Percentiles rank a stretch among this genome's conserved stretches.
phyloP scores from a whole-genome alignment of 64 coral and sea anemone genomes.

The Montipora efflorescens region DNA sequence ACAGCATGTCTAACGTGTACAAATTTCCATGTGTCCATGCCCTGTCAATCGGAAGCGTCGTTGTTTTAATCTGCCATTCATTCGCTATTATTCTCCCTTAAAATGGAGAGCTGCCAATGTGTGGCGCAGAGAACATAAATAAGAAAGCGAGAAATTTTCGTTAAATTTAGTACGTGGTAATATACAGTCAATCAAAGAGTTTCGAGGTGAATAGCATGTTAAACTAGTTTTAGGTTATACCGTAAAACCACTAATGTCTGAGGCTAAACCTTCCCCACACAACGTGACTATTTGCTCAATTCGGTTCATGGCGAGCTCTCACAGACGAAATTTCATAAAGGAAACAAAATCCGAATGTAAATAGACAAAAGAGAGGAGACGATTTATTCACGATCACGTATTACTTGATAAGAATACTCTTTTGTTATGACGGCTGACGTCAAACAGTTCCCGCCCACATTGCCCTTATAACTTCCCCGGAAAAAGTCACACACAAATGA shows the following conservation, averaged over 20 bases:
- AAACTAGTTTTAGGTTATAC: not conserved
- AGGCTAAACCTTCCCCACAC: not conserved
- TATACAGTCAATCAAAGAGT: not conserved
- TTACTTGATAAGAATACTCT: constrained; percentile 4
- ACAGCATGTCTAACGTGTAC: not conserved
- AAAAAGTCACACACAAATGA: constrained; percentile 18
- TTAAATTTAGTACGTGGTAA: not conserved
- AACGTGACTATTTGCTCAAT: not conserved
- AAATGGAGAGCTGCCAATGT: not conserved
- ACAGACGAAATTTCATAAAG: constrained; percentile 15
- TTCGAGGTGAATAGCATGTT: not conserved
- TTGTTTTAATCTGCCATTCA: not conserved
- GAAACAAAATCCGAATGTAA: constrained; percentile 50
- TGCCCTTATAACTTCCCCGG: constrained; percentile 54
- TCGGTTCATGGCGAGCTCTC: not conserved
- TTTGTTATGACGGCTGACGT: constrained; percentile 54
- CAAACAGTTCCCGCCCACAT: constrained; percentile 42
- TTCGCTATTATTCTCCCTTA: not conserved
- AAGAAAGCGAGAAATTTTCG: not conserved
- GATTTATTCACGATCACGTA: constrained; percentile 67
- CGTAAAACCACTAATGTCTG: not conserved
- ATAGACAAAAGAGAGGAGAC: constrained; percentile 33
- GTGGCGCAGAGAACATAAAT: not conserved
- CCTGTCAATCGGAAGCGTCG: not conserved
- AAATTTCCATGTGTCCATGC: not conserved